These are phyloP conservation scores for Actenoides hombroni DNA, from an alignment of 2,113 vertebrate genomes.

Conservation along the genomic window DNA sequence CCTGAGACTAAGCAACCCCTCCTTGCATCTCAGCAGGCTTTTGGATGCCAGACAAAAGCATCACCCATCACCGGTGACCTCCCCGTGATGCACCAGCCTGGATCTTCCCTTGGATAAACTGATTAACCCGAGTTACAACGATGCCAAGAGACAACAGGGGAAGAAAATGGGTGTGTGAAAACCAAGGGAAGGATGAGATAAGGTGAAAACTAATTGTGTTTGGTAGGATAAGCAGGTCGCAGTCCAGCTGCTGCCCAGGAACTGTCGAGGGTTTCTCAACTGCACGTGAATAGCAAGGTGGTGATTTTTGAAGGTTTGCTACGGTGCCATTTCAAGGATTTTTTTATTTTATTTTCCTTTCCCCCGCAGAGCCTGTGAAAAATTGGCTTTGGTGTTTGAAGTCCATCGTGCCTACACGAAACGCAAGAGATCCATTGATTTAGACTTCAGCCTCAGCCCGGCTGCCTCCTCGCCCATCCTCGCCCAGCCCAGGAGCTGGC, in stretches of 20 bases:
- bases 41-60: not conserved
- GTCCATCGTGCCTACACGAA: fast-evolving
- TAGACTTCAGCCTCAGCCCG: not conserved
- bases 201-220: not conserved
- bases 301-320: not conserved
- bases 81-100: fast-evolving
- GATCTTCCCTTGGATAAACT: not conserved
- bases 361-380: not conserved
- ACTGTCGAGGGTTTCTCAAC: not conserved
- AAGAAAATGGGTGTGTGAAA: not conserved
- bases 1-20: not conserved
- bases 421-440: not conserved
- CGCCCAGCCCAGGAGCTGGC: not conserved
- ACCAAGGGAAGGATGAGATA: not conserved
- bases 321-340: not conserved
- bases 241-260: not conserved
- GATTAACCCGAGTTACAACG: fast-evolving
- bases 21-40: not conserved
- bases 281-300: fast-evolving
- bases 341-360: not conserved
- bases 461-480: not conserved
- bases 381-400: not conserved
- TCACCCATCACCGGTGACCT: not conserved
- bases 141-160: not conserved
- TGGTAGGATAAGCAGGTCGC: not conserved